phyloP scores from a whole-genome alignment of 37 sponge, comb jelly and placozoan genomes.

The Mnemiopsis leidyi region DNA sequence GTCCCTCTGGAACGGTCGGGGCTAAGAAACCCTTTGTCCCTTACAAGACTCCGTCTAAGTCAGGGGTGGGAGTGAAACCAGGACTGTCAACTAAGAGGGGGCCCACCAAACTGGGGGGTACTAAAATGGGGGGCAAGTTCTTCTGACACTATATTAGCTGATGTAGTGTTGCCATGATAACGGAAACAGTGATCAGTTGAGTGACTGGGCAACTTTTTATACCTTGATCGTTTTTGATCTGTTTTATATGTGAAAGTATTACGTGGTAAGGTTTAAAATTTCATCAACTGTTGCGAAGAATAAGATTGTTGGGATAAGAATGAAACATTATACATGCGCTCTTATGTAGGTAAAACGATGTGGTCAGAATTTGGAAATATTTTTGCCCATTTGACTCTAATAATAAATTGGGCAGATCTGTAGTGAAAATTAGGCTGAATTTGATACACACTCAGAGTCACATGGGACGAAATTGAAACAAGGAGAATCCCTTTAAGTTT shows the following conservation, averaged over 20 bases:
- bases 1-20: background rate
- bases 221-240: background rate
- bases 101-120: background rate
- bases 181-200: background rate
- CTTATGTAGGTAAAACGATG: too few species aligned
- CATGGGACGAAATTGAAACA: too few species aligned
- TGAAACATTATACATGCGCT: too few species aligned
- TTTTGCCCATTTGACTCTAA: background rate
- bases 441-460: too few species aligned
- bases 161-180: background rate
- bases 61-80: background rate
- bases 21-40: conserved; percentile 14
- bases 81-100: background rate
- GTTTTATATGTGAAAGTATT: background rate
- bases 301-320: too few species aligned
- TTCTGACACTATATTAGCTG: background rate
- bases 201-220: background rate
- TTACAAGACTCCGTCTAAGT: background rate
- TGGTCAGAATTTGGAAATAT: too few species aligned
- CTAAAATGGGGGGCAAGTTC: background rate
- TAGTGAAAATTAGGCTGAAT: too few species aligned
- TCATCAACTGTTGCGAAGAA: too few species aligned
- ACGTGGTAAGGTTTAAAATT: background rate
- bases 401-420: too few species aligned
- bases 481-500: too few species aligned